Evolutionary conservation across 2,888 invertebrate genomes (phyloP), one percentile per base, ranked within the genome.

Genomic region (Pteria penguin): DNA sequence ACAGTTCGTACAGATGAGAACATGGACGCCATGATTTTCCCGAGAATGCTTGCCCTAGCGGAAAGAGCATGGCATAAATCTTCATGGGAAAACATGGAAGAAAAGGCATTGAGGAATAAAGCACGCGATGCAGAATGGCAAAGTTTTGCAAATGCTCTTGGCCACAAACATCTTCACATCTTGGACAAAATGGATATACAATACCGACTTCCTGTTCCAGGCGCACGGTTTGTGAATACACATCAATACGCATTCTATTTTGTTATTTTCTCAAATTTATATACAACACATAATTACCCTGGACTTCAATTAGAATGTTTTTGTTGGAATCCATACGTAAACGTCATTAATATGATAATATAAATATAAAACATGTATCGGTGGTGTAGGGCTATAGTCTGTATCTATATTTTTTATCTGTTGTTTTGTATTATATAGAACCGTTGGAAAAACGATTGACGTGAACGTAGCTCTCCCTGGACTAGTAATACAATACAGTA

Each of bases 31-130:
- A 86, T 87, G 83, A 76, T 82, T 11, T 89, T 84, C 63, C 89
- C 89, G 0, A 77, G 87, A 22, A 72, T 89, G 4, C 71, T 89
- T 26, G 89, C 90, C 0, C 68, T 89, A 22, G 91, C 91, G 1
- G 90, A 91, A 77, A 73, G 90, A 24, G 84, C 85, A 0, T 91
- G 90, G 90, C 90, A 90, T 67, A 84, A 85, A 60, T 87, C 88
- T 29, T 18, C 77, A n/a, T 91, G 90, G 90, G 89, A 90, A 76
- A 71, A 75, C 11, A 70, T 76, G 4, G 5, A 65, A 11, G 72
- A 82, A 24, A 76, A 78, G 4, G 32, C 18, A 0, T 58, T 70
- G 5, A 73, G 84, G n/a, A 73, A 74, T 8, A 29, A 71, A 2
- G 29, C 63, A 4, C 60, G 78, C 24, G 70, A 83, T 18, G 31